A percentile compares a stretch with the other conserved stretches of the same genome.
Evolutionary conservation across 2,888 invertebrate genomes (phyloP).

Genomic region (Thereva unica): DNA sequence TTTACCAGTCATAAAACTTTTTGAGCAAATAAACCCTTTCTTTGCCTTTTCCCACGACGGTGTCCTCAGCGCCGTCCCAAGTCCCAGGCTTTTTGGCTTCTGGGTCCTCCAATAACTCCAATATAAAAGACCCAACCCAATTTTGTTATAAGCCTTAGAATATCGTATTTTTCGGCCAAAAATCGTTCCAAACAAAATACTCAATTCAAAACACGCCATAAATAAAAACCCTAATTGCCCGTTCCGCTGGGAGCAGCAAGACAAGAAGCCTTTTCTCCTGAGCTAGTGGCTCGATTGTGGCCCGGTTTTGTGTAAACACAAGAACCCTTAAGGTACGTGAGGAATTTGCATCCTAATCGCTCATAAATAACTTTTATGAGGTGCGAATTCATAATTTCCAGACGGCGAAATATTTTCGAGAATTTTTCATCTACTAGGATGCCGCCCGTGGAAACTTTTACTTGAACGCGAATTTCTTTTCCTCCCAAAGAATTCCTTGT

Average conservation of each 20-base stretch:
- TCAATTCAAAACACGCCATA: conserved; percentile 28
- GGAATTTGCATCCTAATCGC: conserved; percentile 40
- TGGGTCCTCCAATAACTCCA: too few species aligned
- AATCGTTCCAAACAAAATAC: not conserved
- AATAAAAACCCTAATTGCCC: conserved; percentile 34
- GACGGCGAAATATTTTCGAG: conserved; percentile 29
- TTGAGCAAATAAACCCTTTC: too few species aligned
- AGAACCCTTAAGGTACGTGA: conserved; percentile 33
- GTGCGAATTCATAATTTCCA: conserved; percentile 38
- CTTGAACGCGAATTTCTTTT: conserved; percentile 22
- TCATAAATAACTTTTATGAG: conserved; percentile 41
- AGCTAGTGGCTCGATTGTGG: conserved; percentile 26
- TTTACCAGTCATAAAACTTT: too few species aligned
- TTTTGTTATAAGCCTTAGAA: too few species aligned
- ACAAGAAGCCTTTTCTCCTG: conserved; percentile 13
- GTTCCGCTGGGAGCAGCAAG: conserved; percentile 18
- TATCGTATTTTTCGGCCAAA: too few species aligned
- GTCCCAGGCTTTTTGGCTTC: too few species aligned
- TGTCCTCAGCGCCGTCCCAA: too few species aligned
- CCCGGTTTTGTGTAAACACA: conserved; percentile 32
- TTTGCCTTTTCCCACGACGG: too few species aligned
- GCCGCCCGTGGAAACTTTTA: conserved; percentile 17
- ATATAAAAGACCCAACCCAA: too few species aligned
- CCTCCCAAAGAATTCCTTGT: conserved; percentile 21
- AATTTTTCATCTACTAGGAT: conserved; percentile 31